Evolutionary conservation across 2,888 invertebrate species (phyloP).

Genomic region (Rotaria sp.): DNA sequence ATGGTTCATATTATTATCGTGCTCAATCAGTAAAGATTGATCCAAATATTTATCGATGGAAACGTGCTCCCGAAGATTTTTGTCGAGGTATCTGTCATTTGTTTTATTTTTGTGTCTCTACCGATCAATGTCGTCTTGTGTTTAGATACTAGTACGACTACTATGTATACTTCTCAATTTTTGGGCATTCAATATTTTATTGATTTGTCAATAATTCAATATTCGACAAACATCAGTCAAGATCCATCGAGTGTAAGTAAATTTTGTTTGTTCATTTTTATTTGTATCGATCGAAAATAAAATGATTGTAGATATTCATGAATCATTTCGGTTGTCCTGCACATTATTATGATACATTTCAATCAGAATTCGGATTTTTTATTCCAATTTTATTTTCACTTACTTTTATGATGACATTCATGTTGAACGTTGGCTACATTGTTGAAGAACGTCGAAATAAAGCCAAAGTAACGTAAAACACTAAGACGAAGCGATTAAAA

Average conservation of each 20-base stretch:
- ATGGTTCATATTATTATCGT: not conserved
- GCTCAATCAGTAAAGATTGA: not conserved
- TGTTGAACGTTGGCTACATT: conserved; percentile 29
- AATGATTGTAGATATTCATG: not conserved
- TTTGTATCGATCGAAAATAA: no score
- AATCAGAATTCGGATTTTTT: conserved; percentile 34
- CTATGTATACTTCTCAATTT: not conserved
- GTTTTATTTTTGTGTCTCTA: no score
- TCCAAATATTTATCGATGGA: conserved; percentile 30
- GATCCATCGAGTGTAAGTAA: no score
- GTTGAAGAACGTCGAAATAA: conserved; percentile 35
- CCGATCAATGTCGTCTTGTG: no score
- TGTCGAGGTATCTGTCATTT: not conserved
- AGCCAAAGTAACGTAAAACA: conserved; percentile 28
- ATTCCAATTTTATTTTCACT: conserved; percentile 25
- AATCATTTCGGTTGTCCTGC: conserved; percentile 25
- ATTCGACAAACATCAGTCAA: not conserved
- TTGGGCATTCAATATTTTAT: not conserved
- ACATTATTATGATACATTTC: conserved; percentile 32
- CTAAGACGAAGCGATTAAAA: not conserved
- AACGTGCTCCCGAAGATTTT: conserved; percentile 36
- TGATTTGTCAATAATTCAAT: not conserved
- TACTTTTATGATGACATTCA: conserved; percentile 28
- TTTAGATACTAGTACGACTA: not conserved
- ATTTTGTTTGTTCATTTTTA: no score